Base-by-base conservation (phyloP, 2,888 invertebrate species). In the Leucophora obtusa region DNA sequence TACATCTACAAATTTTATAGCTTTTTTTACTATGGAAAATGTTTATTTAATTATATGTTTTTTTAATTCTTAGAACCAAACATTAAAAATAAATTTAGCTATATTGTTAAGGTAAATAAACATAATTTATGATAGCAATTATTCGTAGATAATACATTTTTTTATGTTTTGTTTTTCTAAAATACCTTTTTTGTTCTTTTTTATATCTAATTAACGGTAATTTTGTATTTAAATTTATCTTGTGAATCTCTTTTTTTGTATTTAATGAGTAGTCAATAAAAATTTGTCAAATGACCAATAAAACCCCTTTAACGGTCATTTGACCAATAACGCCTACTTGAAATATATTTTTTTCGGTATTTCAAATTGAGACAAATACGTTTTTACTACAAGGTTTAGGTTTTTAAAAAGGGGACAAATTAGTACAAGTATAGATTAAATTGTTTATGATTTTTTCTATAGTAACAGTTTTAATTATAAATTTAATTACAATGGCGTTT, bases 281-380 rank as follows among this genome's bases (percentile, higher is more conserved):
- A 47, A n/a, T n/a, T 47, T 47, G n/a, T 47, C n/a, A 47, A 47
- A 47, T 47, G 14, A 47, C 43, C n/a, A 47, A n/a, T 6, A 47
- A n/a, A n/a, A 5, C 1, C n/a, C n/a, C n/a, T 47, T 47, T 1
- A n/a, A n/a, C 15, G 43, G 43, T n/a, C n/a, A 47, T 47, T 47
- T 47, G 43, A n/a, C 43, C n/a, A n/a, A n/a, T n/a, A 47, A 47
- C 43, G 43, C 43, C 43, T 47, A 47, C 43, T 47, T 38, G 28
- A 28, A 28, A 7, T 28, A 28, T 28, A 28, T 28, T 38, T 21
- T 21, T 21, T 21, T 21, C n/a, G n/a, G n/a, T n/a, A n/a, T n/a
- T n/a, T n/a, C n/a, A n/a, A n/a, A n/a, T n/a, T n/a, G n/a, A n/a
- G n/a, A n/a, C n/a, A n/a, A n/a, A n/a, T n/a, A 21, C 21, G 21